A percentile compares a stretch with the other conserved stretches of the same genome.
Conservation (phyloP, 2,113 vertebrate genomes). For the Mirza zaza region DNA sequence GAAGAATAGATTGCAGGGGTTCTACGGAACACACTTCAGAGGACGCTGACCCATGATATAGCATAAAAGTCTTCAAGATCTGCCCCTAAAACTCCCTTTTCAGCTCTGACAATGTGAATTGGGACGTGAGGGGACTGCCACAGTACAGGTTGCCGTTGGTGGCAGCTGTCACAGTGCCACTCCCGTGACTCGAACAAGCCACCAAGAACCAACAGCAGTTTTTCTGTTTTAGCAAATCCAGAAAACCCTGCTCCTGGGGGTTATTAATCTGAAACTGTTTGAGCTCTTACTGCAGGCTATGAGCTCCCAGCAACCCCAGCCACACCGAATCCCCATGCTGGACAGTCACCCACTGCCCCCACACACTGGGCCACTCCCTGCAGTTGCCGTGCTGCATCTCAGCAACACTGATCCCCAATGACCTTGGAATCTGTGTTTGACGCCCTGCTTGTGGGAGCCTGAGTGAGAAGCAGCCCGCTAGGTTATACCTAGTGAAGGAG, state of each 20-base stretch:
- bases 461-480: background rate
- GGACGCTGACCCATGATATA: background rate
- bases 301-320: background rate
- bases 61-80: background rate
- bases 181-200: background rate
- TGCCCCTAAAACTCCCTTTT: background rate
- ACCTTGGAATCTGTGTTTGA: background rate
- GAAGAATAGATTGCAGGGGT: background rate
- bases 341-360: background rate
- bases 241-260: background rate
- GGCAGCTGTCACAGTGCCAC: background rate
- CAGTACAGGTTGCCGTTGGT: accelerated
- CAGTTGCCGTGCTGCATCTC: background rate
- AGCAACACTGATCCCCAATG: background rate
- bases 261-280: background rate
- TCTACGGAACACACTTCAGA: background rate
- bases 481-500: background rate
- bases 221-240: background rate
- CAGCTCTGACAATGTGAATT: background rate
- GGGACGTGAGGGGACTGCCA: background rate
- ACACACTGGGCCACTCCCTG: accelerated
- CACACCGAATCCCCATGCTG: background rate
- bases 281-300: background rate
- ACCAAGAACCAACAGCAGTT: background rate
- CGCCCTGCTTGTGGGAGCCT: background rate